Percentiles rank a stretch among this genome's conserved stretches.
phyloP scores from a whole-genome alignment of 2,113 vertebrate species.

The Rhipidura dahli region DNA sequence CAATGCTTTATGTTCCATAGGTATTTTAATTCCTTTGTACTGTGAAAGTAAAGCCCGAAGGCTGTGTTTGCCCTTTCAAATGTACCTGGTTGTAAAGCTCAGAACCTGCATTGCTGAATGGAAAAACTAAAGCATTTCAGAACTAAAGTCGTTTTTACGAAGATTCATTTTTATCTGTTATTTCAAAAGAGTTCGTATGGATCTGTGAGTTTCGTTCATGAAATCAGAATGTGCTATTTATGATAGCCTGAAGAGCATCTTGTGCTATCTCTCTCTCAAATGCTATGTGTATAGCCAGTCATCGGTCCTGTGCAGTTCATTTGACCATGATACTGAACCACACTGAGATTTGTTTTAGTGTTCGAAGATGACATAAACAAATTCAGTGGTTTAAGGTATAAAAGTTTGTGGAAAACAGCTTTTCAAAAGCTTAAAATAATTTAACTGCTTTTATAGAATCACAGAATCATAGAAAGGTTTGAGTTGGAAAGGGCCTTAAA shows the following conservation, averaged over 20 bases:
- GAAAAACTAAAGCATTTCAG: neutral
- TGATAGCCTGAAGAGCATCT: neutral
- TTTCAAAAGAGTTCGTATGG: neutral
- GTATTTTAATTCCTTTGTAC: neutral
- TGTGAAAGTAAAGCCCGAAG: neutral
- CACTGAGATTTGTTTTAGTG: neutral
- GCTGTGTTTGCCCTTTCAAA: neutral
- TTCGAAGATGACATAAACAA: neutral
- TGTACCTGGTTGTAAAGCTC: neutral
- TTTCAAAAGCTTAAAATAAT: neutral
- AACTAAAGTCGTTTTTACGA: neutral
- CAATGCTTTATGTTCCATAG: neutral
- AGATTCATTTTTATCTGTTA: neutral
- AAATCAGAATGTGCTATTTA: neutral
- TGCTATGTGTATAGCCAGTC: neutral
- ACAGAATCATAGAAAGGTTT: neutral
- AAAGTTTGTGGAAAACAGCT: neutral
- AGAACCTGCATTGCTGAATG: neutral
- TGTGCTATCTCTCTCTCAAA: neutral
- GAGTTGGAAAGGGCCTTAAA: neutral
- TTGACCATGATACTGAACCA: neutral
- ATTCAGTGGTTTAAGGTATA: neutral
- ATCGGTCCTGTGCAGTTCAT: neutral
- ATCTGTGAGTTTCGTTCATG: slow-evolving; percentile 9
- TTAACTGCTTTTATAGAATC: neutral